Evolutionary conservation across 2,888 invertebrate species (phyloP).

Genomic region (Geophilus truncorum): DNA sequence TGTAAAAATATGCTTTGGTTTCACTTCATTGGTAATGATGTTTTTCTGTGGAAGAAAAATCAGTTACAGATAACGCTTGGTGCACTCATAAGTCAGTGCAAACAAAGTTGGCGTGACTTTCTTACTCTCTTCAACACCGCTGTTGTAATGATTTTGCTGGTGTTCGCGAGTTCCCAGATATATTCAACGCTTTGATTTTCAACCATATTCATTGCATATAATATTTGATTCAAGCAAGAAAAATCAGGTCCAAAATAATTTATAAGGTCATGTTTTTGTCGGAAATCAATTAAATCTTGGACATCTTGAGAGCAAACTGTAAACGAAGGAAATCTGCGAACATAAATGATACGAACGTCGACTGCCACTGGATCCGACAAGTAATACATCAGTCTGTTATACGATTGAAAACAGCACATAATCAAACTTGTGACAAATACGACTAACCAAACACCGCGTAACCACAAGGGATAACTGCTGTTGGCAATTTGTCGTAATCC

Average conservation of each 20-base stretch:
- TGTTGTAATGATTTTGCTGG: neutral
- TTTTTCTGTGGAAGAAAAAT: no score
- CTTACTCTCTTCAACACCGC: neutral
- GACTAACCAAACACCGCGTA: neutral
- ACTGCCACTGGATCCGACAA: neutral
- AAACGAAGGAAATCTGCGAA: neutral
- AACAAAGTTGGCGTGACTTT: no score
- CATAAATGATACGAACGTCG: conserved; percentile 1
- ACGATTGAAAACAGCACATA: neutral
- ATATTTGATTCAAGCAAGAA: neutral
- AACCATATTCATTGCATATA: neutral
- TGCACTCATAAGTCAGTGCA: no score
- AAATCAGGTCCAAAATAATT: neutral
- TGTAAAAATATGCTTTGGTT: neutral
- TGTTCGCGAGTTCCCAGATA: neutral
- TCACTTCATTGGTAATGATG: no score
- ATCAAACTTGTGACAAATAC: neutral
- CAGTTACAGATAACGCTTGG: no score
- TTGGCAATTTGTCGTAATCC: neutral
- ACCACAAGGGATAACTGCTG: neutral
- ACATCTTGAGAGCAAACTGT: conserved; percentile 7
- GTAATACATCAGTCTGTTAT: neutral
- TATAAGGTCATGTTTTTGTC: neutral
- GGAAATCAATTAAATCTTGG: neutral
- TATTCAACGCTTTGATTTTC: neutral